Evolutionary conservation across 2,888 invertebrate species (phyloP), one percentile per base, ranked within the genome.

Genomic region (Epistrophella euchroma): DNA sequence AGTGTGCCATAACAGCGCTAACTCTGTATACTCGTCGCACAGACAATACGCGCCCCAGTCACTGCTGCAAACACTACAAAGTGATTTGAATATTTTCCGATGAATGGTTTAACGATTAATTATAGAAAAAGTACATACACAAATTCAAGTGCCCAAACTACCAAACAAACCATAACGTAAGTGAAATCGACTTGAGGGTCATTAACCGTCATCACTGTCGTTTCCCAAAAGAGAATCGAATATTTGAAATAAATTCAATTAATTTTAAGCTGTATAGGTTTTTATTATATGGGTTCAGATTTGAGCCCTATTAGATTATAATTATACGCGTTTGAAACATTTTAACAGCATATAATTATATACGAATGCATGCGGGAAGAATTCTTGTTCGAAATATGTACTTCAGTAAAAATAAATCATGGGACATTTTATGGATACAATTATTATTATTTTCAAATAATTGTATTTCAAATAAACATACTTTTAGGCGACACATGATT

Each of bases 121-220:
- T 74, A 68, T 74, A 68, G 66, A 79, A 73, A 72, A 40, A n/a
- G 13, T 28, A 68, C 73, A 66, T 25, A 43, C 22, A 47, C 4
- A 0, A 55, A 25, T 9, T 58, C 10, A 35, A 32, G 22, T 43
- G 43, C 17, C 43, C 28, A 52, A 28, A 28, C 64, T 64, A 28
- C 13, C 28, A 9, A 10, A 32, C 11, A 47, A 28, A 40, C 47
- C 47, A 68, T 37, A 62, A 37, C 25, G 43, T 17, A 64, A 75
- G 68, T 70, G 75, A 75, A 74, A 75, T 71, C 55, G 32, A 56
- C 40, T 64, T 17, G 71, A 70, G 79, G 79, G 78, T 84, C 79
- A 84, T 79, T 84, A 84, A 56, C 83, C 83, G 56, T 11, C 56
- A 52, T 52, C 52, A 19, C 19, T 60, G n/a, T 25, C 25, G 19